Percentiles rank a stretch among this genome's conserved stretches.
phyloP scores from a whole-genome alignment of 2,888 invertebrate genomes.

The Oxyteleia sp. region DNA sequence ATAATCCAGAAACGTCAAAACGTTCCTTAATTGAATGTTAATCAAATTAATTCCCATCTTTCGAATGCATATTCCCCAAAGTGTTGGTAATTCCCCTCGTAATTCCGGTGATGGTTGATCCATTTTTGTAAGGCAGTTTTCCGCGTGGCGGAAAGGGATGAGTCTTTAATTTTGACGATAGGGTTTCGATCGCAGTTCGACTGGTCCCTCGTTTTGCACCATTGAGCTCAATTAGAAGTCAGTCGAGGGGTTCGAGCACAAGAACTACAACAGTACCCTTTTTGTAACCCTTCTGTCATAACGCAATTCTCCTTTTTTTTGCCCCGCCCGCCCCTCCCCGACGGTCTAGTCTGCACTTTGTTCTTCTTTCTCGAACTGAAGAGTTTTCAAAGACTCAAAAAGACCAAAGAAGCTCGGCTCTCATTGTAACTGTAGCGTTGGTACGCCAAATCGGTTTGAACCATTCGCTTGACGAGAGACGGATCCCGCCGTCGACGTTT shows the following conservation, averaged over 20 bases:
- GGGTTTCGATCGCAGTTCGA: constrained; percentile 30
- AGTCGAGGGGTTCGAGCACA: constrained; percentile 4
- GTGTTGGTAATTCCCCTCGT: not conserved
- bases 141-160: constrained; percentile 6
- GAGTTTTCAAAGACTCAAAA: constrained; percentile 28
- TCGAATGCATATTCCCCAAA: not conserved
- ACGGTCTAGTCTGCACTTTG: constrained; percentile 3
- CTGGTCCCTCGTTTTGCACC: constrained; percentile 24
- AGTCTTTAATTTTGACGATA: constrained; percentile 11
- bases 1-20: not conserved
- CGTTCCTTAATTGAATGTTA: not conserved
- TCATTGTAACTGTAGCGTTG: constrained; percentile 1
- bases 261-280: constrained; percentile 1
- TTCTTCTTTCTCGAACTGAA: constrained; percentile 25
- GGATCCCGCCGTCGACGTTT: constrained; percentile 14
- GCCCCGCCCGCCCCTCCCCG: not conserved
- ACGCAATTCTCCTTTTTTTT: constrained; percentile 14
- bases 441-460: constrained; percentile 36
- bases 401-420: constrained; percentile 20
- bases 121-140: not conserved
- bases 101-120: not conserved
- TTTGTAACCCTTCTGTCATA: constrained; percentile 9
- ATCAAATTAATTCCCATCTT: not conserved
- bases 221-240: constrained; percentile 39
- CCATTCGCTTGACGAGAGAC: constrained; percentile 4